Evolutionary conservation across 2,113 vertebrate genomes (phyloP), one percentile per base, ranked within the genome.

Genomic region (Myocastor coypus): DNA sequence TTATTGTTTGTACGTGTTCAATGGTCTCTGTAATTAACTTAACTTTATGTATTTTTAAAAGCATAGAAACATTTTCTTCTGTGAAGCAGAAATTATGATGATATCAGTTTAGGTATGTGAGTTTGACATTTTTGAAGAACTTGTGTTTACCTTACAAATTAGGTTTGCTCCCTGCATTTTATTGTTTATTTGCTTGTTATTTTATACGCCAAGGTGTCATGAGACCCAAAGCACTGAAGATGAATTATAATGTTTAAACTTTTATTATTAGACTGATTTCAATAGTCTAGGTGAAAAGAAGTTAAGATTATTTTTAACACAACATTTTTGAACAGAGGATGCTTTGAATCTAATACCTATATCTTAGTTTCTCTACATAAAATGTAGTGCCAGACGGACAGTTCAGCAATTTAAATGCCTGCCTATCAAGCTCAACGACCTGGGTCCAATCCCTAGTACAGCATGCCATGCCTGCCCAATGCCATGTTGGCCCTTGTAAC

Each of bases 191-290:
- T 91, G 20, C 1, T 19, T 28, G 88, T 50, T 46, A 88, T 64
- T 94, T 95, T 95, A 63, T 77, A 14, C 1, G 6, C 91, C n/a
- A 92, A 64, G 2, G 94, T 84, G 4, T 81, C 92, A 71, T 95
- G 87, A 94, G 83, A 32, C 93, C 84, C 89, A 77, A 97, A 92
- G 30, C 34, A 87, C 26, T 80, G 14, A 55, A 94, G 40, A 88
- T 30, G 57, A 97, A 91, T 94, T 94, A 94, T 82, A 96, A 96
- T 0, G 73, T 94, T 93, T 96, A 55, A 91, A 92, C 78, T 93
- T 11, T 87, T 98, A 86, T 95, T 94, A 93, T 87, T 78, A 28
- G 26, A 75, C 9, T 61, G 91, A 68, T 63, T 97, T 97, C 50
- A 94, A 80, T 14, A 92, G 19, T 59, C 81, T 95, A 17, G 87